These are phyloP conservation scores for Ataeniobius toweri DNA, from an alignment of 2,797 vertebrate species.

Conservation along the genomic window DNA sequence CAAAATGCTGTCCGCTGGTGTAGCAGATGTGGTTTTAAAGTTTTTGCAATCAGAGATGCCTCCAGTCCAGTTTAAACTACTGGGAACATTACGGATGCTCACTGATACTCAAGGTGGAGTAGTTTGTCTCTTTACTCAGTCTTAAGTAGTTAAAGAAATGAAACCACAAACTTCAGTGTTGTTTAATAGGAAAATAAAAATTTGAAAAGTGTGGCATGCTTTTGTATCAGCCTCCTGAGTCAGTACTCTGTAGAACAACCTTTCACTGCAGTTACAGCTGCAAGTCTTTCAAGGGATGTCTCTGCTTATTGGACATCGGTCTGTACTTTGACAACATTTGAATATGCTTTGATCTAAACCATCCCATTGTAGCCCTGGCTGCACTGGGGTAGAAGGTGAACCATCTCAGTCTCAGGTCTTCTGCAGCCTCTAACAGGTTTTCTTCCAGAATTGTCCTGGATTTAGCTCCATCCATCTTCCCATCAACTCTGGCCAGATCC, in stretches of 20 bases:
- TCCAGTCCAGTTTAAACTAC: conserved; percentile 96
- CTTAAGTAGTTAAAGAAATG: neutral
- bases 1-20: conserved; percentile 96
- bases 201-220: neutral
- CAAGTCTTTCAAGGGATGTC: neutral
- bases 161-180: neutral
- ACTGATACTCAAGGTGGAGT: conserved; percentile 94
- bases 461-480: neutral
- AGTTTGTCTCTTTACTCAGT: neutral
- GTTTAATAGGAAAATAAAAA: neutral
- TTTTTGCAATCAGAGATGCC: conserved; percentile 98
- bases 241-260: neutral
- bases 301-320: neutral
- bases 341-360: too few species aligned
- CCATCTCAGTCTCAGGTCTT: too few species aligned
- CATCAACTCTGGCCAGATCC: too few species aligned
- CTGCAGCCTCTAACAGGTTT: too few species aligned
- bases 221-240: too few species aligned
- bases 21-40: conserved; percentile 93
- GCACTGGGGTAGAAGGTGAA: too few species aligned
- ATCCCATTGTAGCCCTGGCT: neutral
- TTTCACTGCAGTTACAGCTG: neutral
- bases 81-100: conserved; percentile 97
- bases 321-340: neutral
- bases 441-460: neutral